Evolutionary conservation across 2,888 invertebrate genomes (phyloP).

Genomic region (Oscheius sp.): DNA sequence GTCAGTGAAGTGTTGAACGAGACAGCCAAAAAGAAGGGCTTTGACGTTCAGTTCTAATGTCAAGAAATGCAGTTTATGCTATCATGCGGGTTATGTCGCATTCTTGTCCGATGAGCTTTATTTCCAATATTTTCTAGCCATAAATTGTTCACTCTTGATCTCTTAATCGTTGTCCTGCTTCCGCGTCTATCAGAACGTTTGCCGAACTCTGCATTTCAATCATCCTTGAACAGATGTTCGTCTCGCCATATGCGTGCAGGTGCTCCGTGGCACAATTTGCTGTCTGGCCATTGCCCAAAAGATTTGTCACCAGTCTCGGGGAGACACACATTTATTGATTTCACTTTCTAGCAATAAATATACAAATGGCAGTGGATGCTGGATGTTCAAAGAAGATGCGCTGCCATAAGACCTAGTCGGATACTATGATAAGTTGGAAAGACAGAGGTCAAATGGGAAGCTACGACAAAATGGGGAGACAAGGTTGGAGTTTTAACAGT

Average conservation of each 20-base stretch:
- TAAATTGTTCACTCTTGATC: slow-evolving; percentile 15
- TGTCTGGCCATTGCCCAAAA: background rate
- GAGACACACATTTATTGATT: slow-evolving; percentile 23
- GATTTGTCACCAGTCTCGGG: background rate
- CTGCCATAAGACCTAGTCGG: slow-evolving; percentile 39
- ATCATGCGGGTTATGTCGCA: slow-evolving; percentile 2
- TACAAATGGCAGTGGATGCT: slow-evolving; percentile 34
- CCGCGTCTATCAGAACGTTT: background rate
- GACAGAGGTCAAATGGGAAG: slow-evolving; percentile 24
- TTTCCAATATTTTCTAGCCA: background rate
- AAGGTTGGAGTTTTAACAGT: slow-evolving; percentile 23
- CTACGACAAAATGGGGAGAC: slow-evolving; percentile 1
- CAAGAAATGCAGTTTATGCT: background rate
- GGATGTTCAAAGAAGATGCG: slow-evolving; percentile 15
- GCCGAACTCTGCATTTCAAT: slow-evolving; percentile 13
- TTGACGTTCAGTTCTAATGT: slow-evolving; percentile 24
- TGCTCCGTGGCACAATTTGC: background rate
- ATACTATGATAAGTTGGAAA: slow-evolving; percentile 17
- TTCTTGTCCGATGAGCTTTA: slow-evolving; percentile 13
- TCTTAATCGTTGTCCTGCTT: background rate
- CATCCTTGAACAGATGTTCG: slow-evolving; percentile 18
- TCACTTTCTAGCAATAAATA: slow-evolving; percentile 31
- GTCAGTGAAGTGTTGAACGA: slow-evolving; percentile 39
- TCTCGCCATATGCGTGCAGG: slow-evolving; percentile 17
- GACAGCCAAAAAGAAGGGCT: slow-evolving; percentile 24